Evolutionary conservation across 2,797 vertebrate species (phyloP), one percentile per base, ranked within the genome.

Genomic region (Phaenicophaeus curvirostris): DNA sequence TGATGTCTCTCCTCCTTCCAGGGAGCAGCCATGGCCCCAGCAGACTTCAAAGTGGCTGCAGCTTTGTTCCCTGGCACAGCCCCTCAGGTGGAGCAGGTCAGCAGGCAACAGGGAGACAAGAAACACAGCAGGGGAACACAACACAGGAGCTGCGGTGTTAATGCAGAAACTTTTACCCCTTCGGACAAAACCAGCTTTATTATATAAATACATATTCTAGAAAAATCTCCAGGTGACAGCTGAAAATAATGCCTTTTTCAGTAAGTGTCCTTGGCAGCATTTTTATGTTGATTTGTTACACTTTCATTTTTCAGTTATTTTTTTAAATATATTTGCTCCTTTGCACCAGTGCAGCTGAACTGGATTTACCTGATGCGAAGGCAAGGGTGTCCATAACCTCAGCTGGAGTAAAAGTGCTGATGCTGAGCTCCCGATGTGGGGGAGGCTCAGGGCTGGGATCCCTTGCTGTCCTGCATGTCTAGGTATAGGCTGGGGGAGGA

Each of bases 121-220:
- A 53, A 55, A 35, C 28, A 2, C 50, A 41, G 18, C 24, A 25
- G 24, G 11, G 30, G 8, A 68, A 42, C 74, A 50, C 30, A 19
- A 16, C 1, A 0, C 9, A 13, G 27, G 9, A 8, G n/a, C 30
- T 5, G 10, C 3, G 21, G 19, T 5, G 5, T 10, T 23, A 42
- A 20, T 8, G 15, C 31, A 41, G 53, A 44, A 59, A 19, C 42
- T 24, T 33, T 37, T 18, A 37, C 24, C 28, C 25, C 17, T 72
- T 63, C 33, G 17, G 9, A 53, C 20, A 51, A 76, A 71, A 83
- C 0, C 48, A 62, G 51, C 25, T 63, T 75, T 53, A 31, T 58
- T 67, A 93, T 35, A 82, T 37, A 25, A 28, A 23, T 23, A 48
- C 20, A 48, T 48, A 42, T 48, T 21, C 21, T 10, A 48, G 20